These are phyloP conservation scores for Alligator sinensis DNA, from an alignment of 2,113 vertebrate genomes.

Conservation along the genomic window DNA sequence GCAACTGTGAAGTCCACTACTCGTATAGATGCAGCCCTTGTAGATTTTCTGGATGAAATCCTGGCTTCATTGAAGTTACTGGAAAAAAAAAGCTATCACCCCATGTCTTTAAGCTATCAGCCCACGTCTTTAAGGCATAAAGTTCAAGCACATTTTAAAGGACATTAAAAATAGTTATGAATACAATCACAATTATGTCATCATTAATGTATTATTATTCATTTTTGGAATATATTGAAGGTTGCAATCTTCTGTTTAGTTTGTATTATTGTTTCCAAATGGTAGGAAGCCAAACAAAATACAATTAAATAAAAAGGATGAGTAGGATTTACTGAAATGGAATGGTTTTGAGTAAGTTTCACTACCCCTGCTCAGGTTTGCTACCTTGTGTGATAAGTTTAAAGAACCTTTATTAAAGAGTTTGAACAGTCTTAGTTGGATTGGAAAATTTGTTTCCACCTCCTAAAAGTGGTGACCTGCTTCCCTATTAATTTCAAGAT, in stretches of 20 bases:
- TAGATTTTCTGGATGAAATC: background rate
- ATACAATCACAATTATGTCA: background rate
- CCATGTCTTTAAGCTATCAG: background rate
- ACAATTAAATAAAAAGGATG: no score
- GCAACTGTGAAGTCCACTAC: no score
- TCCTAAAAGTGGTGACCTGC: background rate
- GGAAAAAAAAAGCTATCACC: background rate
- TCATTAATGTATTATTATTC: no score
- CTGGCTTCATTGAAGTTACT: background rate
- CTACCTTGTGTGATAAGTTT: background rate
- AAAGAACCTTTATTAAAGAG: background rate
- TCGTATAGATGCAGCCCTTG: background rate
- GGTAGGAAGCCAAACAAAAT: no score
- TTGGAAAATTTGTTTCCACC: background rate
- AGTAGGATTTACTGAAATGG: background rate
- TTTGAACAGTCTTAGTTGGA: background rate
- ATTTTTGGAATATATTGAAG: no score
- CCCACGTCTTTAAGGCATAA: background rate
- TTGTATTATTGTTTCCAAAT: no score
- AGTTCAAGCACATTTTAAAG: background rate
- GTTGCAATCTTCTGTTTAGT: background rate
- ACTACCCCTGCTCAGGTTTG: background rate
- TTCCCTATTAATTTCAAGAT: background rate
- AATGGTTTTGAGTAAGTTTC: background rate
- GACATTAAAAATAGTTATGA: background rate